Conservation (phyloP, 2,888 invertebrate genomes). For the Aricia artaxerxes region DNA sequence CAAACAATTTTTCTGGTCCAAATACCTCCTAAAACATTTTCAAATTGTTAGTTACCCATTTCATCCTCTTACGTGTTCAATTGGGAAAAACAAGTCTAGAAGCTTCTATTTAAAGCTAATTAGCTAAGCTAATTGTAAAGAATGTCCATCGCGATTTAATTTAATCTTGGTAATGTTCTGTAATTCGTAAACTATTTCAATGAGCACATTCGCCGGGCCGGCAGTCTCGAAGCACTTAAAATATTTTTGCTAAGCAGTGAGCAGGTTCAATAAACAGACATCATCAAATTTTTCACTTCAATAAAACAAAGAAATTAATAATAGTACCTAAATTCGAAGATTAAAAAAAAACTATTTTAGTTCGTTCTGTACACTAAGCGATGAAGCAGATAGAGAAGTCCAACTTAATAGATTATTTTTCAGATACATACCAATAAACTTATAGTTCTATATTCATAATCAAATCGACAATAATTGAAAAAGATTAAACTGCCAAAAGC, state of each 20-base stretch:
- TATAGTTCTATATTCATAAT: too few species aligned
- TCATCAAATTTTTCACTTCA: background rate
- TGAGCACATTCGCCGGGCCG: constrained; percentile 4
- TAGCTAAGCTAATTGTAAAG: background rate
- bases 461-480: too few species aligned
- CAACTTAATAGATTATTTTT: too few species aligned
- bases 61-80: background rate
- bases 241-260: background rate
- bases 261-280: background rate
- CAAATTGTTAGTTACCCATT: too few species aligned
- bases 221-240: constrained; percentile 6
- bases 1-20: too few species aligned
- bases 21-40: background rate
- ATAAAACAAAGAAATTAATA: too few species aligned
- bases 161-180: constrained; percentile 1
- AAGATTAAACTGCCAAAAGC: too few species aligned
- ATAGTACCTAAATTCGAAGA: too few species aligned
- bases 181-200: background rate
- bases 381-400: too few species aligned
- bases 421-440: too few species aligned
- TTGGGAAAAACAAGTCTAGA: background rate
- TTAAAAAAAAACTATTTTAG: too few species aligned
- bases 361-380: too few species aligned
- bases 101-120: background rate
- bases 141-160: background rate